These are phyloP conservation scores for Amphilophus citrinellus DNA, from an alignment of 2,113 vertebrate species.

Conservation along the genomic window DNA sequence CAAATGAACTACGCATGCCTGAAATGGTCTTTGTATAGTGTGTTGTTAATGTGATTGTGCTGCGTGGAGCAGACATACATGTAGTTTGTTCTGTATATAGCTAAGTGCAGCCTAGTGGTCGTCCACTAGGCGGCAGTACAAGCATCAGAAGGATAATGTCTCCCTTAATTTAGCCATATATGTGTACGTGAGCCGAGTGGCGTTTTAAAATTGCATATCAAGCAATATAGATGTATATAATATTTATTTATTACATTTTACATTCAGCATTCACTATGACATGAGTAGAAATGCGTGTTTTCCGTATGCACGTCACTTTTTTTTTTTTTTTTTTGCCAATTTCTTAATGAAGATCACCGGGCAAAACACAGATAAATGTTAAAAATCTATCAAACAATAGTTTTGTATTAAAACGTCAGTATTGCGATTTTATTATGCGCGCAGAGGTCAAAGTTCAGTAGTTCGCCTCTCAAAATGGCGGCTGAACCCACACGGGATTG, in stretches of 20 bases:
- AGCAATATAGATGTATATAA: not conserved
- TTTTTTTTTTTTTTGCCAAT: too few species aligned
- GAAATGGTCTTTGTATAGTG: not conserved
- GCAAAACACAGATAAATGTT: not conserved
- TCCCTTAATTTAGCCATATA: too few species aligned
- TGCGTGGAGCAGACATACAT: not conserved
- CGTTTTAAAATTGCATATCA: too few species aligned
- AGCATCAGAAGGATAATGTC: not conserved
- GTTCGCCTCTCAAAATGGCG: constrained; percentile 81
- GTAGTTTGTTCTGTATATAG: not conserved
- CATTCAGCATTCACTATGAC: not conserved
- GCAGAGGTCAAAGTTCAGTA: constrained; percentile 64
- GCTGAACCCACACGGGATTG: constrained; percentile 84
- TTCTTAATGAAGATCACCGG: not conserved
- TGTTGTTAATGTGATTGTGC: not conserved
- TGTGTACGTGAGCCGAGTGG: too few species aligned
- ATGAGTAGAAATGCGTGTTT: not conserved
- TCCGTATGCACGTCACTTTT: too few species aligned
- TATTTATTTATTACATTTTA: not conserved
- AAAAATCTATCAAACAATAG: too few species aligned
- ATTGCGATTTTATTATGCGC: not conserved
- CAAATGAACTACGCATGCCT: not conserved
- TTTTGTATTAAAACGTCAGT: not conserved
- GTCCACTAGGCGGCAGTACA: not conserved
- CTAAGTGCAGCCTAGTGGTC: not conserved